Evolutionary conservation across 2,797 vertebrate species (phyloP).

Genomic region (Staurois parvus): DNA sequence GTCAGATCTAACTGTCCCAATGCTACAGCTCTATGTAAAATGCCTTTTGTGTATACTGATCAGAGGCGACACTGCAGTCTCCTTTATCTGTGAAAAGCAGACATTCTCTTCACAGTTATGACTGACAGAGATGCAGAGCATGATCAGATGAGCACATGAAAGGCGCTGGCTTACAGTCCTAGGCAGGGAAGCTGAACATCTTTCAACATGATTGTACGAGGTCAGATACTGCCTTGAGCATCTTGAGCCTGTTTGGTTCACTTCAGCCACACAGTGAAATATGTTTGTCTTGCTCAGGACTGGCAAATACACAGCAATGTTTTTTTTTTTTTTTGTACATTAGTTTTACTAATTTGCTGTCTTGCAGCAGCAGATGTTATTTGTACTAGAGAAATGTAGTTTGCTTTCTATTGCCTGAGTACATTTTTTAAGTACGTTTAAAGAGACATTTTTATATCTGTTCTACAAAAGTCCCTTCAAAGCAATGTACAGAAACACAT

Average conservation of each 20-base stretch:
- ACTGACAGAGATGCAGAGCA: constrained; percentile 10
- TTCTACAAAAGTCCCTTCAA: no score
- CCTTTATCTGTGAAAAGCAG: constrained; percentile 6
- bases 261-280: constrained; percentile 10
- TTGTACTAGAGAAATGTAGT: not conserved
- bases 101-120: not conserved
- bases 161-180: not conserved
- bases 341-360: constrained; percentile 23
- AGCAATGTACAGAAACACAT: no score
- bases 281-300: constrained; percentile 28
- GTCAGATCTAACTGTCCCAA: constrained; percentile 2
- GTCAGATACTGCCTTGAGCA: constrained; percentile 44
- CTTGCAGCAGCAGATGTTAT: not conserved
- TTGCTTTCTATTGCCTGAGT: no score
- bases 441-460: no score
- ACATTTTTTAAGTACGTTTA: no score
- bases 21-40: not conserved
- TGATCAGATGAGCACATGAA: constrained; percentile 38
- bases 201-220: constrained; percentile 14
- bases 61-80: constrained; percentile 19
- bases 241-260: not conserved
- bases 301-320: not conserved
- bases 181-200: constrained; percentile 28
- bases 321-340: constrained; percentile 3
- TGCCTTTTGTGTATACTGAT: constrained; percentile 18